Evolutionary conservation across 2,888 invertebrate genomes (phyloP).

Genomic region (Boloria euphrosyne): DNA sequence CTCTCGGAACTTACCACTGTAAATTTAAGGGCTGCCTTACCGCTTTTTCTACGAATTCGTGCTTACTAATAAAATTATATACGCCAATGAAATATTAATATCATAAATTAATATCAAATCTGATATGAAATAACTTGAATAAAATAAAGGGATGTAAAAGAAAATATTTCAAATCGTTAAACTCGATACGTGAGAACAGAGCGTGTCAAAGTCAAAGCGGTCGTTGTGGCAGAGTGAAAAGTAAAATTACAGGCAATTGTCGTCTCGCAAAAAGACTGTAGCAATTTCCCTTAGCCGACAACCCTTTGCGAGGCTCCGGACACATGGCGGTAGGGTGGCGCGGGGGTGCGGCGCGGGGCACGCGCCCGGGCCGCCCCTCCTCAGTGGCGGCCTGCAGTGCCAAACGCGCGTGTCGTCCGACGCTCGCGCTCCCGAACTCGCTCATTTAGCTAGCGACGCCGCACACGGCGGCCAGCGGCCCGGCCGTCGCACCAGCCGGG

Average conservation of each 20-base stretch:
- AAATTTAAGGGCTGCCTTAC: constrained; percentile 79
- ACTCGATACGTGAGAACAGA: neutral
- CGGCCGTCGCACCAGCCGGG: constrained; percentile 68
- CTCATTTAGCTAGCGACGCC: constrained; percentile 77
- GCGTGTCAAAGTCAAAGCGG: neutral
- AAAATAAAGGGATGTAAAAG: too few species aligned
- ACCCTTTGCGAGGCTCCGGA: constrained; percentile 72
- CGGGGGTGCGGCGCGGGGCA: constrained; percentile 53
- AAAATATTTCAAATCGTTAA: too few species aligned
- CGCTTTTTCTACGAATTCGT: constrained; percentile 47
- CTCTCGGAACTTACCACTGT: constrained; percentile 63
- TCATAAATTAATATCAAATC: too few species aligned
- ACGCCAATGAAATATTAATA: too few species aligned
- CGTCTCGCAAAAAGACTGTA: constrained; percentile 65
- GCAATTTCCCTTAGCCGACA: constrained; percentile 74
- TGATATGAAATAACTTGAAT: too few species aligned
- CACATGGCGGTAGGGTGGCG: constrained; percentile 63
- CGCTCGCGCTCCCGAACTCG: constrained; percentile 76
- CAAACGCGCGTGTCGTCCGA: constrained; percentile 80
- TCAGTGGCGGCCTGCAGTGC: constrained; percentile 81
- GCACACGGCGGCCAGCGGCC: constrained; percentile 74
- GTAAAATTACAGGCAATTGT: constrained; percentile 59
- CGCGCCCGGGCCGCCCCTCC: constrained; percentile 79
- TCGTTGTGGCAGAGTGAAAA: neutral
- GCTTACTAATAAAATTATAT: constrained; percentile 7